Base-by-base conservation (phyloP, 1,140 invertebrate species). In the Pseudomyrmex cubaensis region DNA sequence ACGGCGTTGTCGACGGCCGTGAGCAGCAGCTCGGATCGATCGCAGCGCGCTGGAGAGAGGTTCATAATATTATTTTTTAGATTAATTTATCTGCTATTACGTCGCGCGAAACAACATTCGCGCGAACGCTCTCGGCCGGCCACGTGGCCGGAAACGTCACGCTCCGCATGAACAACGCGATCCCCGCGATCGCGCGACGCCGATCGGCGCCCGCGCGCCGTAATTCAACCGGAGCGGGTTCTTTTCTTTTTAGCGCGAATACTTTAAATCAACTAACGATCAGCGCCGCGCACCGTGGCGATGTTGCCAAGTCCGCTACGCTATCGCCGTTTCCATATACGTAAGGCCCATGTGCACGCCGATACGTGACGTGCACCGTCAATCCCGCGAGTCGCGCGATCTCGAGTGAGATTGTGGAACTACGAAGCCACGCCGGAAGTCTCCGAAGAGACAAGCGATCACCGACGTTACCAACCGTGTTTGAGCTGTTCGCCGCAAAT, bases 201-300 rank as follows among this genome's bases (percentile, higher is more conserved):
- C 54, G 59, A 61, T 76, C 35, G 4, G 46, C 13, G 20, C 63
- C 74, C 66, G 54, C 77, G 20, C 15, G 61, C 4, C 52, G 25
- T 15, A 85, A 78, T 85, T 86, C 10, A 56, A 9, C 22, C 75
- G 83, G 8, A 4, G 56, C 9, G 15, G 87, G 85, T 91, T 92
- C 91, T 92, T 92, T 92, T 91, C 88, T 92, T 92, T 92, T 92
- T 91, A 92, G 90, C 91, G 91, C 91, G 91, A 85, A 92, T 92
- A 92, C 90, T 92, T 92, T 92, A 92, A 91, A 92, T 92, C 90
- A 85, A 57, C 89, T 89, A 89, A 89, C 87, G 88, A 89, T 89
- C 87, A 89, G 88, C 85, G 88, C 66, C 74, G 84, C 87, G 48
- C 76, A 78, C 87, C 64, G 22, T 69, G 62, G 86, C 91, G 64